Base-by-base conservation (phyloP, 2,113 vertebrate genomes). In the Cryptoleucopteryx plumbea region DNA sequence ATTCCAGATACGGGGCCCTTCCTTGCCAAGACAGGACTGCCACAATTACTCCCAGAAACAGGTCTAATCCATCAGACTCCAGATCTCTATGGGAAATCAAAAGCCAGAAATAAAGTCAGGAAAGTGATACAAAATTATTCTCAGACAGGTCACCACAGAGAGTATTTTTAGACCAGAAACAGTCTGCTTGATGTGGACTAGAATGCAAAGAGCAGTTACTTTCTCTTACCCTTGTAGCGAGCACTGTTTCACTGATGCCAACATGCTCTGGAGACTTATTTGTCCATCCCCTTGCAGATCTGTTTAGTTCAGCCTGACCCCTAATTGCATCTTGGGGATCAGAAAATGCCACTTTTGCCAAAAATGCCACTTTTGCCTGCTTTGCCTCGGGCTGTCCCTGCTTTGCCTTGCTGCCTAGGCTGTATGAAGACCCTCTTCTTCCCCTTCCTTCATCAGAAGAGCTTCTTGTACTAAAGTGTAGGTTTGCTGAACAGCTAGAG, bases 1-100 rank as follows among this genome's bases (percentile, higher is more conserved):
- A 90, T 94, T 95, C 89, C 89, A 97, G 89, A 86, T 82, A 82
- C 0, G 0, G 16, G 71, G 82, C 79, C 71, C 83, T 93, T 97
- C 86, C 94, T 85, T 88, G 83, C 52, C 5, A 15, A 94, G 61
- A 66, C 75, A 80, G 62, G 29, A 43, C 77, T 89, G 95, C 83
- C 32, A 68, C 91, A 95, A 95, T 88, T 88, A 88, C 72, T 93
- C 92, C 79, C 88, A 94, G 94, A 94, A 96, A 73, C 55, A 82
- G 36, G 86, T 55, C 88, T 90, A 86, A 94, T 61, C 38, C 85
- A 93, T 78, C 90, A 96, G 71, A 36, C 67, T 88, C 59, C 75
- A 92, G 67, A 90, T 81, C 96, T 95, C 92, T 52, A 19, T 27
- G 75, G 85, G 90, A 96, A 96, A 96, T 88, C 75, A 83, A 81